Base-by-base conservation (phyloP, 2,888 invertebrate genomes). In the Rhingia rostrata region DNA sequence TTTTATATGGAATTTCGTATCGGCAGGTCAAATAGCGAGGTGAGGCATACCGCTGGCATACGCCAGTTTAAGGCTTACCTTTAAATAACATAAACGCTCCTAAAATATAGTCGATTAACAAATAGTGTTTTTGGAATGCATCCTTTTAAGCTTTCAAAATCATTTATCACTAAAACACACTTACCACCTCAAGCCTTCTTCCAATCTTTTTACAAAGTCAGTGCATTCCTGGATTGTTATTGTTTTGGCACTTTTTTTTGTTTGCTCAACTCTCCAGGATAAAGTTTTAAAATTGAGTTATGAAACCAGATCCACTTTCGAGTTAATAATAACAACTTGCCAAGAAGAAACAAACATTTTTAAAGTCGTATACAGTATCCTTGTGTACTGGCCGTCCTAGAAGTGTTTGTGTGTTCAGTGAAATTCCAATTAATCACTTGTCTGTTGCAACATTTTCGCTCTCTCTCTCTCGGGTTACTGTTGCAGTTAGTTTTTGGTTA, bases 351-450 rank as follows among this genome's bases (percentile, higher is more conserved):
- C 66, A 78, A 70, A 66, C 22, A 22, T 22, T 22, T 22, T 22
- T 22, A 22, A 22, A 22, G 22, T 22, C 22, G 22, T 2, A 22
- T 22, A 22, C 2, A 49, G 9, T 30, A 9, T 22, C 14, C 6
- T 47, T 6, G 30, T 10, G 9, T 30, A 30, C 14, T 47, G 10
- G 30, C 22, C 43, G 43, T 12, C 43, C n/a, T 45, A 12, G 63
- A 64, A 63, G 72, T 78, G 30, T 32, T 10, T 6, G 22, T 22
- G 35, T 54, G 60, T 54, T 78, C 32, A 22, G 45, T 63, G 60
- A 83, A 83, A 83, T 72, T 78, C 78, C 78, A 83, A 83, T 83
- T 83, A 78, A 83, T 83, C 83, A 83, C 67, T 83, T 83, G 83
- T 83, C 83, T 83, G 63, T 12, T 78, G 83, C 78, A 83, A 83